Base-by-base conservation (phyloP, 2,888 invertebrate genomes). In the Octonoba sinensis region DNA sequence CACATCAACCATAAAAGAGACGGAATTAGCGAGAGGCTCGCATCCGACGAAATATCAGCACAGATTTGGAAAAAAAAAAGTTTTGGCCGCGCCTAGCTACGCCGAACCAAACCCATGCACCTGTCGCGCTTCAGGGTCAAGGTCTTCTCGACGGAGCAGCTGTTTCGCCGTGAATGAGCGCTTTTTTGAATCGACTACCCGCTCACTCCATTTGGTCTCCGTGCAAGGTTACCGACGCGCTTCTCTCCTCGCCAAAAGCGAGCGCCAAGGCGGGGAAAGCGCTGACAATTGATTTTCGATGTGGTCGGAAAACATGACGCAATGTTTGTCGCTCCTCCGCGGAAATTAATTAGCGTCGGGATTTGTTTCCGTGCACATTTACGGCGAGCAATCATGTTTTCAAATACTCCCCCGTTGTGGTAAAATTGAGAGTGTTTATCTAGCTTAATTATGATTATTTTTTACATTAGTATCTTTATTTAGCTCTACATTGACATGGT, bases 151-250 rank as follows among this genome's bases (percentile, higher is more conserved):
- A 24, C 54, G 44, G 47, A 54, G 22, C 70, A 62, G 77, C 62
- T 71, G 77, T 71, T 71, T n/a, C 54, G 62, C 57, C 59, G 79
- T 67, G 71, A 78, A 78, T 78, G 78, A 78, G 62, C 49, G 64
- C 71, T 46, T 24, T 47, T 36, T 36, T 8, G 36, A 36, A 36
- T 36, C 36, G 36, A 6, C 36, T 20, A 44, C 56, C 57, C 44
- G 70, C 71, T 65, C 66, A 65, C 78, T 65, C 71, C 67, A 27
- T 36, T 36, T 36, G 60, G 56, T 56, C 54, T 60, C 47, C 27
- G 56, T 27, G 65, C 62, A 62, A 59, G 74, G 59, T 72, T 72
- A 49, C 66, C 13, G 11, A 18, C 54, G n/a, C 13, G 60, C 49
- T 62, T 18, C 51, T 51, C 11, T 18, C 66, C 46, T 36, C 70